A percentile compares a stretch with the other conserved stretches of the same genome.
phyloP scores from a whole-genome alignment of 2,113 vertebrate species.

The Salvelinus fontinalis region DNA sequence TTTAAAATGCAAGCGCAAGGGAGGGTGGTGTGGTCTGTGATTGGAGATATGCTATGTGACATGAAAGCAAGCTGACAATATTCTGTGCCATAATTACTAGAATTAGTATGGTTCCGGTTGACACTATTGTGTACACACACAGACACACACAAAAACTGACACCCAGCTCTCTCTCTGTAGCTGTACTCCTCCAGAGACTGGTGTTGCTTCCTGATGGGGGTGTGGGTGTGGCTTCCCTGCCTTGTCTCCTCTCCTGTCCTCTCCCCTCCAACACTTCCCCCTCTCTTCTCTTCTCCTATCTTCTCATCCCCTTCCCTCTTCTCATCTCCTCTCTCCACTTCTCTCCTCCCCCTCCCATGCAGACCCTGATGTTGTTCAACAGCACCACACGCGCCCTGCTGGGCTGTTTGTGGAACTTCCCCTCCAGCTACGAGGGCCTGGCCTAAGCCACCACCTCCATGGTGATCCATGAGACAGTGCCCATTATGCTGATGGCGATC shows the following conservation, averaged over 20 bases:
- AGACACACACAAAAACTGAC: too few species aligned
- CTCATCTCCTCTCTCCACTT: neutral
- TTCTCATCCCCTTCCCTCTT: neutral
- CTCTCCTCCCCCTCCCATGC: neutral
- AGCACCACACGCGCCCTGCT: conserved; percentile 77
- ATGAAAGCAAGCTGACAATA: too few species aligned
- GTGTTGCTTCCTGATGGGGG: conserved; percentile 77
- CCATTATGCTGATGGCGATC: conserved; percentile 73
- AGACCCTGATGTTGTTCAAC: conserved; percentile 78
- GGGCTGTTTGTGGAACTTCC: conserved; percentile 80
- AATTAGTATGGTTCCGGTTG: too few species aligned
- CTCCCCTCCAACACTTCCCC: neutral
- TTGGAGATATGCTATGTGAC: neutral
- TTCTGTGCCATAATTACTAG: too few species aligned
- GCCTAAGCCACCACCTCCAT: conserved; percentile 75
- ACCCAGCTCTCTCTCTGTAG: conserved; percentile 37
- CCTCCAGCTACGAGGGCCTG: conserved; percentile 58
- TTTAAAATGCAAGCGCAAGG: neutral
- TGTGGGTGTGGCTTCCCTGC: conserved; percentile 72
- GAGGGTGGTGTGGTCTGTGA: neutral
- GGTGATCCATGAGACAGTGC: conserved; percentile 75
- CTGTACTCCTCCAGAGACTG: conserved; percentile 62
- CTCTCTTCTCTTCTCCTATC: neutral
- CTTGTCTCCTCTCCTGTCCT: neutral
- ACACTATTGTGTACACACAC: too few species aligned